Base-by-base conservation (phyloP, 2,113 vertebrate species). In the Nannobrachium achirus region DNA sequence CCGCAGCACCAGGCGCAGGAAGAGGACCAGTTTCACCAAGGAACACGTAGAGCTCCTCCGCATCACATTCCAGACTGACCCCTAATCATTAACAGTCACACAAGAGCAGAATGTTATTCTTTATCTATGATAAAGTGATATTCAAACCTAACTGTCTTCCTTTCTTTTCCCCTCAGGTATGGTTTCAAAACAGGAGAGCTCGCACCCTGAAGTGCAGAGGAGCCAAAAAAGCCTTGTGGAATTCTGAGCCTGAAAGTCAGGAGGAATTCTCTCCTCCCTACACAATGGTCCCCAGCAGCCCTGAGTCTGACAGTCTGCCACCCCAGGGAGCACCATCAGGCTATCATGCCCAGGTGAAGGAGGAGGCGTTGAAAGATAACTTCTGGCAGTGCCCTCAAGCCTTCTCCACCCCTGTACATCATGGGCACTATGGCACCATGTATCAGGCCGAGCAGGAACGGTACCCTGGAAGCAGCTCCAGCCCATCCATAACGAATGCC, bases 121-220 rank as follows among this genome's bases (percentile, higher is more conserved):
- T 65, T 73, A 64, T 69, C 57, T 50, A 10, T 58, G n/a, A n/a
- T n/a, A n/a, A n/a, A n/a, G n/a, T n/a, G n/a, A n/a, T n/a, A n/a
- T 15, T 10, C 52, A 69, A 59, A 73, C 14, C 39, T 45, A 39
- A 7, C 56, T 48, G 25, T 33, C 15, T 56, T n/a, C n/a, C n/a
- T n/a, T n/a, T n/a, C 7, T 49, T 76, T 77, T 66, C 46, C n/a
- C 2, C 59, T 61, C 83, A 93, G 92, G 92, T 93, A 20, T 93
- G 92, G 92, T 93, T 93, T 60, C 92, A 93, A 69, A 93, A 93
- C 81, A 80, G 89, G 48, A 87, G 92, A 72, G 92, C 92, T 80
- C 89, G 92, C 40, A 92, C 88, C 2, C 65, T 92, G 62, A 93
- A 93, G 79, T 85, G 81, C 69, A 91, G 89, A 75, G 86, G 81